Evolutionary conservation across 1,140 invertebrate species (phyloP).

Genomic region (Potamilus streckersoni): DNA sequence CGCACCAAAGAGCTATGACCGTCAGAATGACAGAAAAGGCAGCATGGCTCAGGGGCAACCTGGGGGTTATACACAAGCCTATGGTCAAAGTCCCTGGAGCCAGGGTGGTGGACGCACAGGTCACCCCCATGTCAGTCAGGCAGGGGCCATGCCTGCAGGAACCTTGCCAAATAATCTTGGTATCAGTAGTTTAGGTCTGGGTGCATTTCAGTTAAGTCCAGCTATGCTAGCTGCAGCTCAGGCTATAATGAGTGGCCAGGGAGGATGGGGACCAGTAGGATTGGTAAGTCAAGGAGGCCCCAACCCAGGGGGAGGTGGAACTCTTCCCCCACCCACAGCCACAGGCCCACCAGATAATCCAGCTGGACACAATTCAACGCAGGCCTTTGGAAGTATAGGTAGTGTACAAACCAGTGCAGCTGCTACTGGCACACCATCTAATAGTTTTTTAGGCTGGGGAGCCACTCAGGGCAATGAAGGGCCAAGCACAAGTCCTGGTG

Average conservation of each 20-base stretch:
- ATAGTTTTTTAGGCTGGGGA: constrained; percentile 48
- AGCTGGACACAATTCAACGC: constrained; percentile 30
- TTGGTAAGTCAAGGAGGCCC: constrained; percentile 42
- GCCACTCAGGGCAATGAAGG: constrained; percentile 36
- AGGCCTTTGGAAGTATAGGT: constrained; percentile 49
- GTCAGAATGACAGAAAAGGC: constrained; percentile 40
- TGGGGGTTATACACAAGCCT: constrained; percentile 29
- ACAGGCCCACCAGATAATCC: constrained; percentile 31
- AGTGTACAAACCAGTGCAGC: constrained; percentile 32
- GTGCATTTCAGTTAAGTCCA: constrained; percentile 53
- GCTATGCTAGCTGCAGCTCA: constrained; percentile 64
- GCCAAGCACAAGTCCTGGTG: constrained; percentile 47
- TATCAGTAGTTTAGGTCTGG: constrained; percentile 49
- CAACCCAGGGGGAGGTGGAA: constrained; percentile 39
- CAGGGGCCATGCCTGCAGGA: constrained; percentile 40
- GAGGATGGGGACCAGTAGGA: constrained; percentile 54
- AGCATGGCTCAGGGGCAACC: constrained; percentile 29
- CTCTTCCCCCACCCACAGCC: constrained; percentile 28
- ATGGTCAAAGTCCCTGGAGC: constrained; percentile 42
- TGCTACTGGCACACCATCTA: constrained; percentile 34
- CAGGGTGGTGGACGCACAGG: constrained; percentile 41
- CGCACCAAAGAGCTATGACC: constrained; percentile 79
- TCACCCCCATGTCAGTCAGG: constrained; percentile 41
- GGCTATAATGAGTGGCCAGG: constrained; percentile 57
- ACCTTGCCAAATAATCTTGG: constrained; percentile 47